phyloP scores from a whole-genome alignment of 1,140 invertebrate genomes.

The Sycobia sp. region DNA sequence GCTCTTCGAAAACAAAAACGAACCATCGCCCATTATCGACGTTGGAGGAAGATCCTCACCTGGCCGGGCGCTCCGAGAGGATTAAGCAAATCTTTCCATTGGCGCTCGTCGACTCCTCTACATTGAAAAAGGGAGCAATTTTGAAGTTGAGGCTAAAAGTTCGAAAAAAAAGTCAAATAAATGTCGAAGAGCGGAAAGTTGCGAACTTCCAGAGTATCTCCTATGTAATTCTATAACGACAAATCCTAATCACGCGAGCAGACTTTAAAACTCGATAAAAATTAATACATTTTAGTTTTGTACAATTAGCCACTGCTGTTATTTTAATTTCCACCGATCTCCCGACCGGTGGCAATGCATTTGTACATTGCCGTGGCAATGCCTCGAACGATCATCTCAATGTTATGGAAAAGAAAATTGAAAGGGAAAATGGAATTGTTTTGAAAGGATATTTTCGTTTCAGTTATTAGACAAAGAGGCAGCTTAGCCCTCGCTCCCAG shows the following conservation, averaged over 20 bases:
- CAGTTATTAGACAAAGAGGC: conserved; percentile 31
- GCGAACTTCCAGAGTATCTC: too few relatives aligned
- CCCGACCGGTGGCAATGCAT: too few relatives aligned
- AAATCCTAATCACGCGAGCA: too few relatives aligned
- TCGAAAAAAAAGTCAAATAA: not conserved
- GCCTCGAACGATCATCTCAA: not conserved
- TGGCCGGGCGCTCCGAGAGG: conserved; percentile 5
- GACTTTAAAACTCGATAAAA: too few relatives aligned
- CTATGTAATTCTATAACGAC: too few relatives aligned
- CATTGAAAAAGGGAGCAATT: not conserved
- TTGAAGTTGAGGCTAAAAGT: conserved; percentile 5
- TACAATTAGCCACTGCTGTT: too few relatives aligned
- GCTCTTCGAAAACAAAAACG: conserved; percentile 14
- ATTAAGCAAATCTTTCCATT: conserved; percentile 32
- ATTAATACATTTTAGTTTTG: too few relatives aligned
- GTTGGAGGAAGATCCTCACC: conserved; percentile 10
- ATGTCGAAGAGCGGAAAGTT: conserved; percentile 1
- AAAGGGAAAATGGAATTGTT: conserved; percentile 16
- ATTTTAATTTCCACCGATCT: too few relatives aligned
- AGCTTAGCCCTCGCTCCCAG: conserved; percentile 10
- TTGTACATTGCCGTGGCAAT: too few relatives aligned
- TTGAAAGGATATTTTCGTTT: conserved; percentile 28
- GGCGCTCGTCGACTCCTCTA: not conserved
- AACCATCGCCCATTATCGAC: conserved; percentile 23
- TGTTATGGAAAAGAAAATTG: conserved; percentile 12